Percentiles rank a stretch among this genome's conserved stretches.
phyloP scores from a whole-genome alignment of 2,113 vertebrate genomes.

The Corythaixoides concolor region DNA sequence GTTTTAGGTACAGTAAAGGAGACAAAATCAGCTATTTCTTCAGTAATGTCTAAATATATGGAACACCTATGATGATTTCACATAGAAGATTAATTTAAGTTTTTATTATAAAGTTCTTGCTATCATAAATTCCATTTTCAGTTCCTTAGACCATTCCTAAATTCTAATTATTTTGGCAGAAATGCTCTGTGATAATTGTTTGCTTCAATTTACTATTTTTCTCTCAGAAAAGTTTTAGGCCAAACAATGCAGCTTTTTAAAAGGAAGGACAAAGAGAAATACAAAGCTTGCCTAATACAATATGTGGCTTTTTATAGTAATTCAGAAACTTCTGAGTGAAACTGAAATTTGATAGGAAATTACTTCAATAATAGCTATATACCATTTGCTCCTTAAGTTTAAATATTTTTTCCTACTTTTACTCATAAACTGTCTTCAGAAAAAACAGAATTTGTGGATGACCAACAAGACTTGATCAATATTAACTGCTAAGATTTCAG shows the following conservation, averaged over 20 bases:
- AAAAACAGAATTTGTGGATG: neutral
- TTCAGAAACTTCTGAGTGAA: neutral
- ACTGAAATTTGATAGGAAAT: neutral
- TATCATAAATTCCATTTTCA: neutral
- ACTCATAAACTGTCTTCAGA: neutral
- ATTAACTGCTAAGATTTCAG: neutral
- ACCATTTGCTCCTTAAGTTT: neutral
- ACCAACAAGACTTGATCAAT: neutral
- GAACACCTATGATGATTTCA: neutral
- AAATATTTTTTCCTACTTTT: neutral
- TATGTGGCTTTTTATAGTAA: neutral
- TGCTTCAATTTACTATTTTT: neutral
- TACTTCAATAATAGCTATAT: neutral
- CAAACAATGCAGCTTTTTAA: neutral
- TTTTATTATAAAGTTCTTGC: neutral
- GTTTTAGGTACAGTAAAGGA: neutral
- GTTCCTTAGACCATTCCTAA: neutral
- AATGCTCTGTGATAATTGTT: neutral
- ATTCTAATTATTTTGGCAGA: neutral
- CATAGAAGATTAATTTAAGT: neutral
- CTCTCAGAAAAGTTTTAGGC: neutral
- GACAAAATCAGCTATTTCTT: neutral
- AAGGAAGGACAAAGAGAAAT: neutral
- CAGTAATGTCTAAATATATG: neutral
- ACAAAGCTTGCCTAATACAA: neutral